Base-by-base conservation (phyloP, 1,140 invertebrate species). In the Globodera ellingtonae region DNA sequence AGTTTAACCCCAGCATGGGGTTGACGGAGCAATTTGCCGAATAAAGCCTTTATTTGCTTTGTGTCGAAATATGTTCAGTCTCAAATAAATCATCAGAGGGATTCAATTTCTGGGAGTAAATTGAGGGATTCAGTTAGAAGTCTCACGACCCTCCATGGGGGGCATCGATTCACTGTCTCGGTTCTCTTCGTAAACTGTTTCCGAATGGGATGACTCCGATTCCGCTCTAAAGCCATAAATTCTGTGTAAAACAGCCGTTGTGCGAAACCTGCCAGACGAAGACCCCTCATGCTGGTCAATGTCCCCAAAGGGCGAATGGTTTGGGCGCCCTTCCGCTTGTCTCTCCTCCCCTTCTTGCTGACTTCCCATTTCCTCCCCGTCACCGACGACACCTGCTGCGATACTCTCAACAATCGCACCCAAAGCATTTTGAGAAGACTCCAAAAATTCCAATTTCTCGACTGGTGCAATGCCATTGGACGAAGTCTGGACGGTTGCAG, bases 1-100 rank as follows among this genome's bases (percentile, higher is more conserved):
- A 24, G 75, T 46, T 62, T 65, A 9, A 35, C 52, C 1, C 59
- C 75, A 4, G 75, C 75, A 46, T 76, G 75, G 75, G 75, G 75
- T 44, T 76, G 15, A 76, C 6, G 35, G 24, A 52, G 15, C 8
- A 10, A 52, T 52, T 10, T 52, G 52, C 15, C 0, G 9, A 52
- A 52, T 52, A 52, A 52, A 52, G 15, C 15, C 52, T 52, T 52
- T 52, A 52, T 52, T 35, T 35, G 35, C 35, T 35, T 35, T 35
- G 35, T 35, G 35, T 35, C 35, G 35, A 35, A 35, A 35, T 35
- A 35, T 35, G 35, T 35, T 35, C 35, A 35, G 35, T 35, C 35
- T 35, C 35, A 35, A 35, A 2, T 35, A 35, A 35, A 35, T 35
- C 35, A 2, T 35, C 35, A 35, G 35, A 35, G 35, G 35, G 35